Evolutionary conservation across 2,113 vertebrate genomes (phyloP).

Genomic region (Daboia siamensis): DNA sequence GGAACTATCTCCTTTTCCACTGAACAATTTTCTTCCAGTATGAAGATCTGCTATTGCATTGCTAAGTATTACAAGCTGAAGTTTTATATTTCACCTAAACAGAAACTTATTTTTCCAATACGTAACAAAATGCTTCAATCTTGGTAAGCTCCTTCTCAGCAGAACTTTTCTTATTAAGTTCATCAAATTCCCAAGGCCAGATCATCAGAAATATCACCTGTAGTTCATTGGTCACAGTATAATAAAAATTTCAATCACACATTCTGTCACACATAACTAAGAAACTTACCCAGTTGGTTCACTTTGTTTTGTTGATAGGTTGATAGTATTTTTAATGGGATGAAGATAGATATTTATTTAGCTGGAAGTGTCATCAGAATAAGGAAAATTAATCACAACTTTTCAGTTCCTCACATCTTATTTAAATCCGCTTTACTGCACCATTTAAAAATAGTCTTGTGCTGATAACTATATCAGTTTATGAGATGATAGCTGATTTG

Average conservation of each 20-base stretch:
- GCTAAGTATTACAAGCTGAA: neutral
- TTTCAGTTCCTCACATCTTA: neutral
- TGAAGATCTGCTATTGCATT: neutral
- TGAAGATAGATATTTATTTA: neutral
- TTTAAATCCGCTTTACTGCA: neutral
- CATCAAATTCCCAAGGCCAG: neutral
- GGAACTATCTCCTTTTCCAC: neutral
- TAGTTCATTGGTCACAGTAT: neutral
- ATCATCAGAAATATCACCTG: neutral
- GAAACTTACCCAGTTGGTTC: neutral
- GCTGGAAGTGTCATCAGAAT: neutral
- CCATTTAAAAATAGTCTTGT: neutral
- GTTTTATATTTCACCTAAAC: neutral
- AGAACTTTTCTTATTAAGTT: neutral
- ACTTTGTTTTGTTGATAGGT: neutral
- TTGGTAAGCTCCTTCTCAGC: neutral
- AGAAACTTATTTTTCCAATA: neutral
- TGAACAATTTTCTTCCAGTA: neutral
- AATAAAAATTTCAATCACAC: neutral
- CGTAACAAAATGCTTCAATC: neutral
- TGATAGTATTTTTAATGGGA: neutral
- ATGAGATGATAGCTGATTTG: conserved; percentile 25
- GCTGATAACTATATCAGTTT: neutral
- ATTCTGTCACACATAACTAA: neutral
- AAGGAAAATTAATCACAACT: neutral